Base-by-base conservation (phyloP, 2,113 vertebrate genomes). In the Bos javanicus region DNA sequence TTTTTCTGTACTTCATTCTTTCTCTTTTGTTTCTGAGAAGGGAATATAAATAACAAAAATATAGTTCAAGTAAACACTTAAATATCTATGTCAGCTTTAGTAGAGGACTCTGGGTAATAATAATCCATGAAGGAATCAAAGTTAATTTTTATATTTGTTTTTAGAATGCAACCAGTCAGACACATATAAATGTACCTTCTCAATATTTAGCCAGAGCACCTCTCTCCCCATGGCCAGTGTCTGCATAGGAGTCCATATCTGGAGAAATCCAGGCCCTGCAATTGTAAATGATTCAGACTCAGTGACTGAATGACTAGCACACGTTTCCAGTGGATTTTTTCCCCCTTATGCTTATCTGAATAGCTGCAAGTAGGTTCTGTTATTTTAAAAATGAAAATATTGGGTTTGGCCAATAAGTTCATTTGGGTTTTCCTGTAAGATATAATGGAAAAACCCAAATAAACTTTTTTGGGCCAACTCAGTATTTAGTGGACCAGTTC, bases 381-480 rank as follows among this genome's bases (percentile, higher is more conserved):
- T 87, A 91, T 86, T 97, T 96, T 50, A 46, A 87, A 96, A 87
- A 90, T 80, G 60, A 86, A 89, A 95, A 89, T 81, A 89, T 39
- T 74, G 71, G 14, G 71, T 43, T 76, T 43, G 71, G 23, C 71
- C 71, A 76, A 43, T 43, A 76, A 43, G 39, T 43, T 76, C 12
- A 43, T 76, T 76, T 43, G 12, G 23, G 71, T 76, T 76, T 76
- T 43, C 71, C 71, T 76, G 6, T 76, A 26, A 76, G 39, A 43
- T 26, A 76, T 7, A 43, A 76, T 76, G 23, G 36, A 43, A 76
- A 43, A 76, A 26, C 71, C 23, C 36, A 43, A 76, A 43, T 76
- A 6, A 76, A 26, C 6, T 76, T 76, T 76, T 76, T 76, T 76
- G 39, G 71, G 23, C 71, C 39, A 76, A 43, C 39, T 76, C 23